Evolutionary conservation across 2,113 vertebrate genomes (phyloP), one percentile per base, ranked within the genome.

Genomic region (Vireo altiloquus): DNA sequence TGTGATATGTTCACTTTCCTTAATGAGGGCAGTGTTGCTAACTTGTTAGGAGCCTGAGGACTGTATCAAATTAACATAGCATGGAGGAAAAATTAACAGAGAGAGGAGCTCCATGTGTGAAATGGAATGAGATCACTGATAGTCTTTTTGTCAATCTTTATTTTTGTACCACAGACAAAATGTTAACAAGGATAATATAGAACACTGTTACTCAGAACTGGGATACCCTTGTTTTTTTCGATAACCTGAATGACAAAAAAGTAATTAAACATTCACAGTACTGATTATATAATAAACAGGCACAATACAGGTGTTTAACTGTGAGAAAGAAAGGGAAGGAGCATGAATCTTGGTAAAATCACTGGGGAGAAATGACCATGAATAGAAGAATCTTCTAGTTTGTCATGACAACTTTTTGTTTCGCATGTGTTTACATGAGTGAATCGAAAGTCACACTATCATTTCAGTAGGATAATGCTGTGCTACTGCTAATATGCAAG

Each of bases 1-100:
- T 0, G 23, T 89, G 95, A 46, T 52, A 89, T 35, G 77, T 92
- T 89, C n/a, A n/a, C 59, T 94, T 90, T 89, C 42, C 44, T 88
- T 94, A 96, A 96, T 91, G 92, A 96, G 95, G 88, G n/a, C 93
- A 92, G 65, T 39, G 57, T 89, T 93, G 52, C 72, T 93, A 96
- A 89, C 82, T 93, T 86, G 80, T 90, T 93, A 86, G 69, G 44
- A 95, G 80, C 92, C 92, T 87, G 82, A 96, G 86, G 90, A 92
- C 93, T 78, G 37, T 68, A 68, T 81, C 70, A 87, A 95, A 93
- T 95, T 95, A 92, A 78, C 69, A 76, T 90, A 68, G 31, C 40
- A n/a, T 61, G 72, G 70, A 93, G 69, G 30, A 89, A 66, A 85
- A 96, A 92, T 87, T 92, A 92, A 35, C 74, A 70, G 64, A 91